phyloP scores from a whole-genome alignment of 2,888 invertebrate genomes.

The Stenotaenia linearis region DNA sequence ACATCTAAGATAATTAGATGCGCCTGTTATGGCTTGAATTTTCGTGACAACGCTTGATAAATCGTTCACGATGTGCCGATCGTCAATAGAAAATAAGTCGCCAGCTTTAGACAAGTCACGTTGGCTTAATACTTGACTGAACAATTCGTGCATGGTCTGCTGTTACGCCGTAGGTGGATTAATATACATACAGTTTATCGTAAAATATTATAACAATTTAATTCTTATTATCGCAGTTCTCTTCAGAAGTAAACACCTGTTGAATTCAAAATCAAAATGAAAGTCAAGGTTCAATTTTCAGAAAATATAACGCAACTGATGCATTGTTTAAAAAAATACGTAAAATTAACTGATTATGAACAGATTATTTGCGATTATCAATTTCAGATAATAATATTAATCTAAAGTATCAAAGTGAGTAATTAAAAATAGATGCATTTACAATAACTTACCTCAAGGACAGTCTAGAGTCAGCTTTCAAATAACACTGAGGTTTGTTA shows the following conservation, averaged over 20 bases:
- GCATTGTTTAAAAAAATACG: no score
- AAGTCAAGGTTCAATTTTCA: not conserved
- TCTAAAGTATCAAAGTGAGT: no score
- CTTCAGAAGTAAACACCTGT: not conserved
- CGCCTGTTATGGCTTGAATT: slow-evolving; percentile 66
- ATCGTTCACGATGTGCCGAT: slow-evolving; percentile 78
- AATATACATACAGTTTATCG: not conserved
- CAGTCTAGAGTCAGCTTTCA: not conserved
- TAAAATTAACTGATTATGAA: no score
- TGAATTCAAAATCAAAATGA: not conserved
- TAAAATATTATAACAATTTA: not conserved
- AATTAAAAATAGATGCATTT: no score
- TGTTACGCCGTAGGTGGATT: not conserved
- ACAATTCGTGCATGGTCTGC: slow-evolving; percentile 75
- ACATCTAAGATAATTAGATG: slow-evolving; percentile 74
- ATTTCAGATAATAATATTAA: no score
- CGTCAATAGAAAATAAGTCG: slow-evolving; percentile 80
- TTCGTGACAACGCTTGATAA: slow-evolving; percentile 72
- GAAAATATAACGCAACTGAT: not conserved
- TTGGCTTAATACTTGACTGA: slow-evolving; percentile 81
- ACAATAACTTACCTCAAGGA: no score
- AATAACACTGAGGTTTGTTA: not conserved
- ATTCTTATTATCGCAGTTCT: no score
- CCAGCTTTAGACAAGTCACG: slow-evolving; percentile 84
- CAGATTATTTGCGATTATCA: no score